Evolutionary conservation across 2,113 vertebrate genomes (phyloP).

Genomic region (Zosterops japonicus): DNA sequence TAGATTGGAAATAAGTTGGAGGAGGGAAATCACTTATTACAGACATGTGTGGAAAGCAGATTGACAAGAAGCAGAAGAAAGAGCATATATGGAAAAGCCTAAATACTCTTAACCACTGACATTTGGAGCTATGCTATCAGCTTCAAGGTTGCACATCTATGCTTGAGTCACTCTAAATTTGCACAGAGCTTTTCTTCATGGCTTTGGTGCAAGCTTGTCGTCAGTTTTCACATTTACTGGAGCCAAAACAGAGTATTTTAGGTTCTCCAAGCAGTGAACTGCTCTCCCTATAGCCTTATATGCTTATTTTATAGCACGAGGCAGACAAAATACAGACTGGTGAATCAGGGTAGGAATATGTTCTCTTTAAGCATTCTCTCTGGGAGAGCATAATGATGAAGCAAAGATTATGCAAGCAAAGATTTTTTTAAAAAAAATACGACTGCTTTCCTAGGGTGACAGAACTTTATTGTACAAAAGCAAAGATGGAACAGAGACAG

Average conservation of each 20-base stretch:
- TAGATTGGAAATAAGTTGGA: conserved; percentile 5
- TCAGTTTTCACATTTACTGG: conserved; percentile 3
- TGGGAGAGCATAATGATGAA: neutral
- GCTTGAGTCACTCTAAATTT: neutral
- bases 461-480: neutral
- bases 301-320: neutral
- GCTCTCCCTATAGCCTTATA: neutral
- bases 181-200: neutral
- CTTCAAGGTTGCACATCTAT: neutral
- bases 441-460: neutral
- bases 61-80: conserved; percentile 14
- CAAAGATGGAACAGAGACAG: neutral
- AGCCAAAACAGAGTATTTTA: neutral
- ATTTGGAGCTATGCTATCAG: conserved; percentile 27
- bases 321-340: neutral
- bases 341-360: neutral
- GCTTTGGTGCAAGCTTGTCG: neutral
- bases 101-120: neutral
- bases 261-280: neutral
- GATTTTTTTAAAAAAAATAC: neutral
- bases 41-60: conserved; percentile 16
- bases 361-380: neutral
- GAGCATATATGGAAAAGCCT: neutral
- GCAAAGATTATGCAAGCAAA: neutral
- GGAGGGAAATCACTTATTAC: conserved; percentile 7